phyloP scores from a whole-genome alignment of 2,797 vertebrate genomes.

The Cephalopachus bancanus region DNA sequence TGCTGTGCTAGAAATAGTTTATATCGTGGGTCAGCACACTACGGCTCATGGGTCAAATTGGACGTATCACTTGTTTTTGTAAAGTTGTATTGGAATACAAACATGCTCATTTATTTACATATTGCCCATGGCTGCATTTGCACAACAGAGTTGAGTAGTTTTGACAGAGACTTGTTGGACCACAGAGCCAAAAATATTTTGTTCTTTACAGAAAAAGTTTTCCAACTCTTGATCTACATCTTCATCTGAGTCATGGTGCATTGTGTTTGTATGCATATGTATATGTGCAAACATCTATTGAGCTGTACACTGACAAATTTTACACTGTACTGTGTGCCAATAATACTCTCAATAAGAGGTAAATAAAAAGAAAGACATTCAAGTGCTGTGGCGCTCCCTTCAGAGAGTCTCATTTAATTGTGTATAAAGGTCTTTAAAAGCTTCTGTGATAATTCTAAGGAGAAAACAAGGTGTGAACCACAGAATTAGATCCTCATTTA shows the following conservation, averaged over 20 bases:
- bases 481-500: neutral
- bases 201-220: neutral
- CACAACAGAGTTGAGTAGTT: neutral
- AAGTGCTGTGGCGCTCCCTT: neutral
- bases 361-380: conserved; percentile 14
- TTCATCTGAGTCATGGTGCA: neutral
- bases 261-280: neutral
- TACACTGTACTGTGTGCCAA: neutral
- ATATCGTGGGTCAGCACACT: neutral
- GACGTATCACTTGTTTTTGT: neutral
- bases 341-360: neutral
- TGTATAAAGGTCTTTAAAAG: neutral
- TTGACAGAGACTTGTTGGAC: neutral
- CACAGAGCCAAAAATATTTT: neutral
- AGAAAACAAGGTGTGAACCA: conserved; percentile 13
- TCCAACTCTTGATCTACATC: neutral
- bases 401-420: conserved; percentile 22
- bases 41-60: neutral
- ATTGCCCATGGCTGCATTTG: neutral
- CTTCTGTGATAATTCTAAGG: neutral
- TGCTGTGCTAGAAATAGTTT: neutral
- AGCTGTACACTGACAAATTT: neutral
- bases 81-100: neutral
- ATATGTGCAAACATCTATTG: neutral
- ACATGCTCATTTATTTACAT: neutral